Evolutionary conservation across 2,797 vertebrate species (phyloP).

Genomic region (Corythornis leucogaster): DNA sequence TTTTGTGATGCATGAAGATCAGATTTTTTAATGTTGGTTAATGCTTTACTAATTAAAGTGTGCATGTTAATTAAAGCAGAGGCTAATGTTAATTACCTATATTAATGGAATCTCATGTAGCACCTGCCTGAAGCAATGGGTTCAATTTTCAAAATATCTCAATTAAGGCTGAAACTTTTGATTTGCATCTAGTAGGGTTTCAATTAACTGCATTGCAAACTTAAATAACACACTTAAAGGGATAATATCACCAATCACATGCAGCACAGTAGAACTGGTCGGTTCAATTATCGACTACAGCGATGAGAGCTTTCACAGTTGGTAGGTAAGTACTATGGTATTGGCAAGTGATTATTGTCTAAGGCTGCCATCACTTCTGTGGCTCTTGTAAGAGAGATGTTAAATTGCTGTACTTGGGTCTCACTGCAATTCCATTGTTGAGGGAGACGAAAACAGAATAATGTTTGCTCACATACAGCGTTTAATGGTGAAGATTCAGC

Average conservation of each 20-base stretch:
- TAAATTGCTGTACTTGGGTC: slow-evolving; percentile 49
- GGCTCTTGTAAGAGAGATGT: slow-evolving; percentile 46
- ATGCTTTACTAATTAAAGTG: slow-evolving; percentile 98
- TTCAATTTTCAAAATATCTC: slow-evolving; percentile 94
- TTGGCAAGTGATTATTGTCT: slow-evolving; percentile 56
- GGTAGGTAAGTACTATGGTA: slow-evolving; percentile 49
- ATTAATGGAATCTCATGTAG: slow-evolving; percentile 96
- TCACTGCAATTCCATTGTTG: slow-evolving; percentile 48
- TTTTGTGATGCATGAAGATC: slow-evolving; percentile 90
- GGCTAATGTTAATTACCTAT: slow-evolving; percentile 99
- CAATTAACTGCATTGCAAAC: slow-evolving; percentile 85
- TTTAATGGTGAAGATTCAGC: slow-evolving; percentile 46
- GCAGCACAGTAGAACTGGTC: slow-evolving; percentile 68
- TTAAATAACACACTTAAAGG: slow-evolving; percentile 85
- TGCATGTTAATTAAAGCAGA: slow-evolving; percentile 98
- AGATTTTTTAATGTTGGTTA: slow-evolving; percentile 91
- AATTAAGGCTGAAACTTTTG: slow-evolving; percentile 90
- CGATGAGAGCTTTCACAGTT: slow-evolving; percentile 67
- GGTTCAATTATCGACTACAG: slow-evolving; percentile 66
- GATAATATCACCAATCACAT: slow-evolving; percentile 82
- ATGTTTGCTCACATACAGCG: slow-evolving; percentile 33
- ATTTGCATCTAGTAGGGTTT: slow-evolving; percentile 87
- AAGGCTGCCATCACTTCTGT: slow-evolving; percentile 31
- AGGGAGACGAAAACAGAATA: slow-evolving; percentile 32
- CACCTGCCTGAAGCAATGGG: slow-evolving; percentile 94